These are phyloP conservation scores for Caenorhabditis wallacei DNA, from an alignment of 2,888 invertebrate species.

Conservation along the genomic window DNA sequence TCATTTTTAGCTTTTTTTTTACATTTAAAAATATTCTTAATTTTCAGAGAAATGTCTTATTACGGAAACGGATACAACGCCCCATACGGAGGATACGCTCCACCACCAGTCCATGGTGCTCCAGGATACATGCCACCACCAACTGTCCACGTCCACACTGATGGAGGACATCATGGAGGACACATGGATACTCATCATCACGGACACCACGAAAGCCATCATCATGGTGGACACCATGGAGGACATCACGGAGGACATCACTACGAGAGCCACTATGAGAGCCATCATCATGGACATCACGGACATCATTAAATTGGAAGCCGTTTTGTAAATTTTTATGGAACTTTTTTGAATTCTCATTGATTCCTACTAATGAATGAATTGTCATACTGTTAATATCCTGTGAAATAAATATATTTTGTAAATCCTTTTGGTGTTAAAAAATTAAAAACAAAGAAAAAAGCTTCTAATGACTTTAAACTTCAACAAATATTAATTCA, in stretches of 20 bases:
- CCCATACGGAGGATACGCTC: slow-evolving; percentile 36
- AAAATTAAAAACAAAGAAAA: neutral
- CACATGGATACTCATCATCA: slow-evolving; percentile 30
- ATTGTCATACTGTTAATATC: slow-evolving; percentile 12
- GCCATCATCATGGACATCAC: slow-evolving; percentile 45
- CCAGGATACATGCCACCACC: slow-evolving; percentile 43
- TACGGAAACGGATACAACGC: slow-evolving; percentile 41
- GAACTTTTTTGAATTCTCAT: neutral
- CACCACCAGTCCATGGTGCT: slow-evolving; percentile 44
- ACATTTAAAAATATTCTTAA: neutral
- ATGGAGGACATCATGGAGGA: slow-evolving; percentile 43
- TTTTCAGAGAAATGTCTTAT: slow-evolving; percentile 40
- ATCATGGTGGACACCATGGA: slow-evolving; percentile 45
- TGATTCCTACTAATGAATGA: slow-evolving; percentile 31
- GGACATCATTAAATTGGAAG: slow-evolving; percentile 33
- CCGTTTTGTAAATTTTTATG: neutral
- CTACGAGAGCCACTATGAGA: slow-evolving; percentile 36
- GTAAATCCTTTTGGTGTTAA: no score
- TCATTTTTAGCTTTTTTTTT: neutral
- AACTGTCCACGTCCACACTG: slow-evolving; percentile 32
- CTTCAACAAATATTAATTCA: no score
- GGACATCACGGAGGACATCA: slow-evolving; percentile 23
- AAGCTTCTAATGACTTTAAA: neutral
- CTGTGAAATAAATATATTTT: no score
- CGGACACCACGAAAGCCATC: slow-evolving; percentile 26